A percentile compares a stretch with the other conserved stretches of the same genome.
Evolutionary conservation across 2,113 vertebrate species (phyloP).

Genomic region (Erythrocercus mccallii): DNA sequence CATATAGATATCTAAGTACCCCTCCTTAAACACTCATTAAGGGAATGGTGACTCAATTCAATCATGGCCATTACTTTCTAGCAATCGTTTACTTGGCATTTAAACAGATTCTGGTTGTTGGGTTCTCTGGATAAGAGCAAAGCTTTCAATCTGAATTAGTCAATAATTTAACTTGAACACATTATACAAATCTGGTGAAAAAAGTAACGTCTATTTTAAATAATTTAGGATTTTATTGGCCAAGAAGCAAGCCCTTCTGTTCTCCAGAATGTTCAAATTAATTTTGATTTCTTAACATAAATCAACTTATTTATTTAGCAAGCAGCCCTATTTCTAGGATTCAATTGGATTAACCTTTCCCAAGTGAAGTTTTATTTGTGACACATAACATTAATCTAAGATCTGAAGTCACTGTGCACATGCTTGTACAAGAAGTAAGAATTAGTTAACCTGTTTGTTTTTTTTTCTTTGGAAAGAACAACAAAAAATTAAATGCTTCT

Average conservation of each 20-base stretch:
- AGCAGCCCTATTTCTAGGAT: not conserved
- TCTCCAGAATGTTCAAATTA: constrained; percentile 18
- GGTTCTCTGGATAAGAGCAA: not conserved
- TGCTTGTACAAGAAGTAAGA: not conserved
- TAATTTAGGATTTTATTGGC: constrained; percentile 34
- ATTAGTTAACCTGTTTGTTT: not conserved
- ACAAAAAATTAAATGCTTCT: not conserved
- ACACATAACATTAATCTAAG: not conserved
- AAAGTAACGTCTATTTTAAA: not conserved
- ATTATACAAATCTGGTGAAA: not conserved
- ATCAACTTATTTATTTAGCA: constrained; percentile 22
- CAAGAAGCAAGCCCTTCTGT: constrained; percentile 24
- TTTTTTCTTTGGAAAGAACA: not conserved
- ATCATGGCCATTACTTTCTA: not conserved
- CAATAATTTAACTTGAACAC: constrained; percentile 13
- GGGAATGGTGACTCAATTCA: not conserved
- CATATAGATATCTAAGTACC: not conserved
- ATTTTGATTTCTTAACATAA: constrained; percentile 34
- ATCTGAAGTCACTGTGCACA: not conserved
- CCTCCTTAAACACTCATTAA: not conserved
- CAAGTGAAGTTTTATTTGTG: constrained; percentile 2
- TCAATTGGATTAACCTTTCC: constrained; percentile 16
- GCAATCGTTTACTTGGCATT: not conserved
- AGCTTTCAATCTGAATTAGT: not conserved
- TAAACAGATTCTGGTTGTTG: not conserved